Evolutionary conservation across 2,797 vertebrate genomes (phyloP).

Genomic region (Oceanodroma leucorhoa): DNA sequence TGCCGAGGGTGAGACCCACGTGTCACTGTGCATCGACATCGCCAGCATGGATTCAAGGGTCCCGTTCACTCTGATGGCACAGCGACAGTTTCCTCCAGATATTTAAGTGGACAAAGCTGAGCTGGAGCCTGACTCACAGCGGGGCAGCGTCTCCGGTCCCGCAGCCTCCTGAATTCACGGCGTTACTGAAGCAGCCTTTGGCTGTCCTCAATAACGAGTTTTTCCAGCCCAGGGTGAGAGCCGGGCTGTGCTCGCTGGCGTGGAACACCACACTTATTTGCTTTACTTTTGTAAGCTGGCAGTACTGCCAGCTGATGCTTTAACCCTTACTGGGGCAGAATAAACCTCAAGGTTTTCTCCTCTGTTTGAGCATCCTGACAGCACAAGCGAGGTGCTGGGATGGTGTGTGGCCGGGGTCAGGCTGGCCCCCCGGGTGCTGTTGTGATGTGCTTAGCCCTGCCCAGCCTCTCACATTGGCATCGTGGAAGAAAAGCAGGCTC

Average conservation of each 20-base stretch:
- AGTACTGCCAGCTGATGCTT: neutral
- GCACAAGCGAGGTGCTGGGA: fast-evolving
- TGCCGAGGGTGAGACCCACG: fast-evolving
- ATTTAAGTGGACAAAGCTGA: neutral
- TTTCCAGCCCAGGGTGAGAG: neutral
- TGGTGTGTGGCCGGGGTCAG: too few relatives aligned
- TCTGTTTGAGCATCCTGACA: neutral
- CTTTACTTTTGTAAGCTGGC: neutral
- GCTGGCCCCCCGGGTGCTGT: neutral
- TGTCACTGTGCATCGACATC: neutral
- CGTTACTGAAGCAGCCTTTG: neutral
- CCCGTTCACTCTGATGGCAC: neutral
- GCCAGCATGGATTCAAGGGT: fast-evolving
- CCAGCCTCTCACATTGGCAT: fast-evolving
- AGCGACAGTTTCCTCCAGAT: neutral
- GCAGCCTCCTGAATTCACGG: fast-evolving
- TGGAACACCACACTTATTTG: neutral
- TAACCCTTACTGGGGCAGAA: neutral
- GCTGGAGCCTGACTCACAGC: neutral
- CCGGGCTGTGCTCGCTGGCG: fast-evolving
- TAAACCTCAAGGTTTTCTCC: neutral
- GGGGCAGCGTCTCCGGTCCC: neutral
- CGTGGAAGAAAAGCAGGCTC: neutral
- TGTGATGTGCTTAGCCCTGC: neutral
- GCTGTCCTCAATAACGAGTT: neutral